Base-by-base conservation (phyloP, 1,140 invertebrate genomes). In the Spodoptera frugiperda region DNA sequence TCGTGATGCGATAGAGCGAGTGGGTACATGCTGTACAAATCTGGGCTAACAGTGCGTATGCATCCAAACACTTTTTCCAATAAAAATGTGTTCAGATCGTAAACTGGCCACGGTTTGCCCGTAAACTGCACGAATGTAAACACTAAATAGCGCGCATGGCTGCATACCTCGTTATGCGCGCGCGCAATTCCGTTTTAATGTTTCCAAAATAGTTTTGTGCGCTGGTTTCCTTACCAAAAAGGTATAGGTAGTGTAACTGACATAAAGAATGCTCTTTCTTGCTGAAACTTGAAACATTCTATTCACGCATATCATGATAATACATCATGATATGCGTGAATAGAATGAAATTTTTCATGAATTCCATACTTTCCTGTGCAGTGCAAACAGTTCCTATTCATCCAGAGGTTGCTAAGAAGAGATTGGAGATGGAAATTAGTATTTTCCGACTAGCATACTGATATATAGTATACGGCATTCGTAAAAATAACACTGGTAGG, bases 61-160 rank as follows among this genome's bases (percentile, higher is more conserved):
- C n/a, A 61, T 14, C 44, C 0, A 10, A 46, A 44, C 15, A 17
- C 30, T 63, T 39, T 33, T 19, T 44, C 17, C 15, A 19, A 9
- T 25, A 49, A 72, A 57, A 72, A 44, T 71, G 68, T 71, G 68
- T 46, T 44, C 33, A 44, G 14, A 3, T 57, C 67, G 67, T 70
- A 70, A 70, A 70, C 17, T 53, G 25, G 49, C 51, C 49, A 12
- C 67, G 49, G 49, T 54, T 54, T 39, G 11, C 25, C 67, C 67
- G 51, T 70, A 70, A 70, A 70, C 68, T 72, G 53, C 68, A 57
- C 21, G 17, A 72, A 55, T 72, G 68, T 72, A 57, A 70, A 70
- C 67, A 55, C 53, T 11, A 72, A 72, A 72, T 33, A 57, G 51
- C 33, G 39, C 39, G 68, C 25, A 57, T 57, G 53, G 68, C 39